phyloP scores from a whole-genome alignment of 2,113 vertebrate genomes.

The Rhynchopsitta pachyrhyncha region DNA sequence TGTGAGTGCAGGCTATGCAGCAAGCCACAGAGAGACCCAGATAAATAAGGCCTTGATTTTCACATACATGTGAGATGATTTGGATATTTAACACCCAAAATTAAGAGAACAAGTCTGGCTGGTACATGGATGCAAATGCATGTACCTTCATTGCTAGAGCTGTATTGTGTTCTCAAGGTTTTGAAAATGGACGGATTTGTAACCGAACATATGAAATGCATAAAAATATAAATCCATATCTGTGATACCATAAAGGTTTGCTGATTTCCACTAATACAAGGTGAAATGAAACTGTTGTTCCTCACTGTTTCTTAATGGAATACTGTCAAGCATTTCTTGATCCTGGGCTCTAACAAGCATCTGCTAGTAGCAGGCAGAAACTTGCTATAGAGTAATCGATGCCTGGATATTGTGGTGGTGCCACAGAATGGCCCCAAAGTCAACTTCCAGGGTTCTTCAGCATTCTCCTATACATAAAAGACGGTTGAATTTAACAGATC shows the following conservation, averaged over 20 bases:
- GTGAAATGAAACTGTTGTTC: neutral
- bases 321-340: neutral
- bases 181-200: neutral
- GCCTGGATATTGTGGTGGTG: neutral
- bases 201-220: neutral
- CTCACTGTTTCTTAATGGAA: neutral
- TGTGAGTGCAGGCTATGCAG: neutral
- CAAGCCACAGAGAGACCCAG: neutral
- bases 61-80: neutral
- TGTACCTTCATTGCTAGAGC: neutral
- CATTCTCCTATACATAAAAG: neutral
- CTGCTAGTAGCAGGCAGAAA: neutral
- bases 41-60: neutral
- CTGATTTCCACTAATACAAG: neutral
- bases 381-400: neutral
- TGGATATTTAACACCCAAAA: neutral
- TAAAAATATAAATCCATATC: neutral
- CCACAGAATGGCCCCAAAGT: neutral
- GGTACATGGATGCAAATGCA: neutral
- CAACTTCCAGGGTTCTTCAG: neutral
- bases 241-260: neutral
- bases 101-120: neutral
- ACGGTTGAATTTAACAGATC: neutral
- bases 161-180: neutral
- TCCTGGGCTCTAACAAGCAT: neutral